Evolutionary conservation across 2,797 vertebrate species (phyloP).

Genomic region (Molothrus aeneus): DNA sequence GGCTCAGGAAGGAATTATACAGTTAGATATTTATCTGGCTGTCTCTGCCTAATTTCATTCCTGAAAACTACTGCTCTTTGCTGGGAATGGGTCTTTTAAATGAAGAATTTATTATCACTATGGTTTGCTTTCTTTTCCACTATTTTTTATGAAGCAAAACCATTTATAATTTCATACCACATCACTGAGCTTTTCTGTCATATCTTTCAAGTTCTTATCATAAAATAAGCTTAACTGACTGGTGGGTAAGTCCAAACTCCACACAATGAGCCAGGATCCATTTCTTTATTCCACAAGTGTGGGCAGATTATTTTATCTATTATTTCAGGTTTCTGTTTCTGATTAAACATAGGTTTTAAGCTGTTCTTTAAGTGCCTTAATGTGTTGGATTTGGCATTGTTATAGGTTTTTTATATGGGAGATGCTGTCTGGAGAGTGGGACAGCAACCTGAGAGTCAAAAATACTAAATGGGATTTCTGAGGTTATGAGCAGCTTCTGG

Average conservation of each 20-base stretch:
- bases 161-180: background rate
- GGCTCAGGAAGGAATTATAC: background rate
- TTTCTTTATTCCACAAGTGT: background rate
- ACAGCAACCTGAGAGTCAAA: background rate
- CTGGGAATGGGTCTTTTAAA: background rate
- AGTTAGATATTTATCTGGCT: background rate
- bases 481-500: background rate
- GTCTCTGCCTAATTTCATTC: slow-evolving; percentile 13
- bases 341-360: background rate
- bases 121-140: background rate
- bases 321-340: background rate
- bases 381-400: background rate
- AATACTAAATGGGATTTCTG: background rate
- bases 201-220: background rate
- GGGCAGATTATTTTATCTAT: background rate
- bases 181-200: background rate
- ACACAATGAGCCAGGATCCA: background rate
- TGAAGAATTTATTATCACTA: background rate
- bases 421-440: background rate
- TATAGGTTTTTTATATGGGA: background rate
- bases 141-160: background rate
- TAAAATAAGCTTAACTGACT: background rate
- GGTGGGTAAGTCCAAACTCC: background rate
- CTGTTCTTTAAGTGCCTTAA: background rate
- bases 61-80: slow-evolving; percentile 1